Conservation (phyloP, 2,888 invertebrate species). For the Eudemis profundana region DNA sequence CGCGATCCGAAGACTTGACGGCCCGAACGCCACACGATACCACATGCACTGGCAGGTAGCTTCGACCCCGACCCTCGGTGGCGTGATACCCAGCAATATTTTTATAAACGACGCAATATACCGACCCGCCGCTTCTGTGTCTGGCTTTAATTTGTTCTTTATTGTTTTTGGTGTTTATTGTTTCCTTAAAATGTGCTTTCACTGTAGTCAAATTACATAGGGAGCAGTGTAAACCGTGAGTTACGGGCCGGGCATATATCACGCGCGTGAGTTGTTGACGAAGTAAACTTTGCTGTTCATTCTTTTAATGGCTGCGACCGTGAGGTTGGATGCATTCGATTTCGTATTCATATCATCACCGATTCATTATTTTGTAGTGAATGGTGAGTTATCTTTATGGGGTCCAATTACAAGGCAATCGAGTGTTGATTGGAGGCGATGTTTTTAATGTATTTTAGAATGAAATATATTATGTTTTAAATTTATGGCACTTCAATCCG, state of each 20-base stretch:
- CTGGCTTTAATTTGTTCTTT: slow-evolving; percentile 78
- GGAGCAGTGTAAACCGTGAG: slow-evolving; percentile 57
- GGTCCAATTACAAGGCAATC: slow-evolving; percentile 41
- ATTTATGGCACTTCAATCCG: slow-evolving; percentile 31
- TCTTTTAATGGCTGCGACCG: slow-evolving; percentile 35
- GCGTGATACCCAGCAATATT: slow-evolving; percentile 77
- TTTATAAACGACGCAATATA: slow-evolving; percentile 66
- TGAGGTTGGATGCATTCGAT: slow-evolving; percentile 38
- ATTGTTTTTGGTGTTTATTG: slow-evolving; percentile 81
- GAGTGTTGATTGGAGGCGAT: slow-evolving; percentile 37
- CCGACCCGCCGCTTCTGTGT: slow-evolving; percentile 66
- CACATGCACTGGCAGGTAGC: slow-evolving; percentile 64
- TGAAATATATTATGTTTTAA: slow-evolving; percentile 31
- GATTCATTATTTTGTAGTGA: slow-evolving; percentile 42
- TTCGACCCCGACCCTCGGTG: slow-evolving; percentile 62
- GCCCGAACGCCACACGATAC: slow-evolving; percentile 46
- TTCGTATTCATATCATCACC: slow-evolving; percentile 32
- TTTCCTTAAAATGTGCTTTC: slow-evolving; percentile 75
- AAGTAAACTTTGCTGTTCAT: slow-evolving; percentile 40
- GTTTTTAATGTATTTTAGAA: slow-evolving; percentile 38
- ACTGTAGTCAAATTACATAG: slow-evolving; percentile 62
- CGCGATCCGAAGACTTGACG: slow-evolving; percentile 49
- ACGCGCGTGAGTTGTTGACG: slow-evolving; percentile 60
- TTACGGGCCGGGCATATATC: slow-evolving; percentile 52
- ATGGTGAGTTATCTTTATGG: slow-evolving; percentile 39